These are phyloP conservation scores for Zophobas atratus DNA, from an alignment of 1,140 invertebrate species.

Conservation along the genomic window DNA sequence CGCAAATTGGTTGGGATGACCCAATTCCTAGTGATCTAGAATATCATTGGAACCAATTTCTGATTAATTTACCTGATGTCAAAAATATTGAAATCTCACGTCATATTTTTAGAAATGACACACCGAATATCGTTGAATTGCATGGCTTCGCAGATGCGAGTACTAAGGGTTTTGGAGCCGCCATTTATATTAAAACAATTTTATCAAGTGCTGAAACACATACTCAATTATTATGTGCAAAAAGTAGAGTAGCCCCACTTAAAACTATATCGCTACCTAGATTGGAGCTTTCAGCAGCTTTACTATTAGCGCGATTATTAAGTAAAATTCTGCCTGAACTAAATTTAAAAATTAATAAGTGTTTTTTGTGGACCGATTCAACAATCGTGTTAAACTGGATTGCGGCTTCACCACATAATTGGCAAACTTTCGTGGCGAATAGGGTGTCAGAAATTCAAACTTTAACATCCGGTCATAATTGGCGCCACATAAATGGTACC, in stretches of 20 bases:
- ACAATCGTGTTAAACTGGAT: constrained; percentile 65
- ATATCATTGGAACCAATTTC: constrained; percentile 8
- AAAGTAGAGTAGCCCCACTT: constrained; percentile 66
- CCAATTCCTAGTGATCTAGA: constrained; percentile 10
- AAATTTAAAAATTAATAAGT: constrained; percentile 64
- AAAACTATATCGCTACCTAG: constrained; percentile 65
- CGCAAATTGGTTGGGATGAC: too few relatives aligned
- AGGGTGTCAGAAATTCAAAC: constrained; percentile 65
- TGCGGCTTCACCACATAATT: constrained; percentile 54
- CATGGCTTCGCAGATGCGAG: constrained; percentile 65
- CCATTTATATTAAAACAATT: constrained; percentile 59
- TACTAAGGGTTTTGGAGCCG: constrained; percentile 61
- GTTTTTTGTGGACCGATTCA: constrained; percentile 62
- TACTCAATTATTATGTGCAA: constrained; percentile 56
- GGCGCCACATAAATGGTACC: constrained; percentile 60
- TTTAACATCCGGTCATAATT: constrained; percentile 52
- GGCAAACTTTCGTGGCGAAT: constrained; percentile 68
- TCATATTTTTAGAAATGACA: constrained; percentile 3
- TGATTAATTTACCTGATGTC: background rate
- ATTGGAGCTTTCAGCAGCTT: background rate
- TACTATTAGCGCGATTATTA: background rate
- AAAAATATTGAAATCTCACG: too few relatives aligned
- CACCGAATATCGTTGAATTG: constrained; percentile 49
- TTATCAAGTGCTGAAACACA: background rate
- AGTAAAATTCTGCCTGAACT: background rate